Evolutionary conservation across 2,797 vertebrate species (phyloP), one percentile per base, ranked within the genome.

Genomic region (Parambassis ranga): DNA sequence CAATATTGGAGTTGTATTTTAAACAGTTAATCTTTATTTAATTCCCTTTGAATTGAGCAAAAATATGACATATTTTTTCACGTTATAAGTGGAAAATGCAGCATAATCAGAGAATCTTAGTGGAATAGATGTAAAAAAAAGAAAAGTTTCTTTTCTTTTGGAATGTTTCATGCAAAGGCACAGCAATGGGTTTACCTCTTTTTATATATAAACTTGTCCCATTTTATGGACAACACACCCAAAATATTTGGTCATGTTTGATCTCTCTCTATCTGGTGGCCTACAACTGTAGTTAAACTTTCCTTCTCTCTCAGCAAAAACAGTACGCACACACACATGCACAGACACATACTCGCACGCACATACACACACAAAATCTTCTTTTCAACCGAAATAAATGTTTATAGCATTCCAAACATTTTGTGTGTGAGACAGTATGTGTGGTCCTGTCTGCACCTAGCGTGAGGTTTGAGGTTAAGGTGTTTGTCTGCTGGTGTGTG

Each of bases 381-480:
- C 69, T 81, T 88, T 89, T 88, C 78, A 81, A 85, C 83, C 30
- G 78, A 87, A 90, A 89, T 89, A 89, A 92, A 92, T 92, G 90
- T 93, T 94, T 92, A 93, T 79, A 80, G 86, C 91, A 90, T 92
- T 92, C 90, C 91, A 86, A 87, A 87, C 86, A 85, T 89, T 90
- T 91, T 82, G 89, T 88, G 82, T 81, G 72, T 63, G 68, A 88
- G 87, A 82, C 88, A 42, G 66, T 88, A 79, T 90, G 92, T 93
- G 93, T 94, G 92, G 93, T 93, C 93, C 90, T 88, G 87, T 90
- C 88, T 84, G 84, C 86, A 86, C 90, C 84, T 84, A 82, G 76
- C 56, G 36, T 86, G 86, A 83, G 78, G 84, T 85, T 79, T 87
- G 84, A 85, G 82, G 85, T 86, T 79, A 91, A 92, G 89, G 88